Evolutionary conservation across 2,113 vertebrate species (phyloP).

Genomic region (Hippocampus mohnikei): DNA sequence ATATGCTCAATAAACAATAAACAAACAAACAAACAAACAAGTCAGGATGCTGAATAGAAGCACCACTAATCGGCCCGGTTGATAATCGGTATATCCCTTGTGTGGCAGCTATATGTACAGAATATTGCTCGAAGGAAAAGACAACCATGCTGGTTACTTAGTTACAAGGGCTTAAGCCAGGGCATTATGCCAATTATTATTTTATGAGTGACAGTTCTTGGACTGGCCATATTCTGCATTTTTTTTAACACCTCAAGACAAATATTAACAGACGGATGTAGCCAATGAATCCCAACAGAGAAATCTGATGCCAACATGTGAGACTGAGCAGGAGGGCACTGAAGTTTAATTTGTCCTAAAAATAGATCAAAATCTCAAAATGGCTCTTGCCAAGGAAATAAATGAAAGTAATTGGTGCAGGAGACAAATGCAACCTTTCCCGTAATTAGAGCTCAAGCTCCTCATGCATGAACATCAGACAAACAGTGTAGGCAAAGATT

Average conservation of each 20-base stretch:
- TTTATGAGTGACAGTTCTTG: too few species aligned
- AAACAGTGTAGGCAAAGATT: constrained; percentile 29
- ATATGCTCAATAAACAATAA: too few species aligned
- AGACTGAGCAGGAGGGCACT: not conserved
- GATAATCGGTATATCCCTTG: too few species aligned
- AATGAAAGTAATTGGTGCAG: constrained; percentile 4
- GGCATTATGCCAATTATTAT: too few species aligned
- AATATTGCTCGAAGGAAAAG: too few species aligned
- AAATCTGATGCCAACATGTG: not conserved
- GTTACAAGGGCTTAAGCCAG: too few species aligned
- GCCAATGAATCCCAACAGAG: not conserved
- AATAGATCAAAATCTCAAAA: constrained; percentile 10
- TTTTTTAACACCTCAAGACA: not conserved
- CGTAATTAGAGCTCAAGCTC: constrained; percentile 27
- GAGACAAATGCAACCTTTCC: constrained; percentile 28
- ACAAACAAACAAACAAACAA: too few species aligned
- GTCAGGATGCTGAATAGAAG: too few species aligned
- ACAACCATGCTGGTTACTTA: too few species aligned
- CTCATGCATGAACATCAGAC: constrained; percentile 18
- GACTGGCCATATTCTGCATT: not conserved
- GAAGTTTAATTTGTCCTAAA: constrained; percentile 3
- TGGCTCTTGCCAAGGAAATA: not conserved
- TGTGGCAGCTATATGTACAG: too few species aligned
- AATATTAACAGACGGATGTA: not conserved
- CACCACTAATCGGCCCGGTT: too few species aligned